A percentile compares a stretch with the other conserved stretches of the same genome.
phyloP scores from a whole-genome alignment of 2,113 vertebrate species.

The Eulacestoma nigropectus region DNA sequence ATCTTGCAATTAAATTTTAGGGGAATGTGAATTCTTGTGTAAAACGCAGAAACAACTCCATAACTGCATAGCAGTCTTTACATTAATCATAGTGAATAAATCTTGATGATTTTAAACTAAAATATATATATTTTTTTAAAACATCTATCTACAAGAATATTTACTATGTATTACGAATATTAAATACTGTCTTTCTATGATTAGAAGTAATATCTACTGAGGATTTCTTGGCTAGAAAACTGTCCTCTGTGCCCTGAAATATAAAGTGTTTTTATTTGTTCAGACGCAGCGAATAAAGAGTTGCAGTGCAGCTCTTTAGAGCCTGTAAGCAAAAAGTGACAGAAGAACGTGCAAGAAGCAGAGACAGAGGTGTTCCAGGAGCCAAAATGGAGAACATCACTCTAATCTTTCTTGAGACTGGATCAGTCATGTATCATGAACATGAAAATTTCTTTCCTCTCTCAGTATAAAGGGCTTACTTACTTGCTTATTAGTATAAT shows the following conservation, averaged over 20 bases:
- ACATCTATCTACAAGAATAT: background rate
- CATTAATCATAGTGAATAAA: background rate
- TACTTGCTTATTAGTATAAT: background rate
- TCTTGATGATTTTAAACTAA: background rate
- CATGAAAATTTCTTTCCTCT: background rate
- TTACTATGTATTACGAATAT: rapidly evolving
- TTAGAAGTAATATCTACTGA: background rate
- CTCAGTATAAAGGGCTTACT: background rate
- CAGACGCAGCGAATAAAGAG: background rate
- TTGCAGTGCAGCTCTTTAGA: background rate
- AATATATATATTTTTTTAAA: background rate
- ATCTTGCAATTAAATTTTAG: background rate
- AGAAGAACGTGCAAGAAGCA: background rate
- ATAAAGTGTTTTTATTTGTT: background rate
- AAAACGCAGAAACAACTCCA: background rate
- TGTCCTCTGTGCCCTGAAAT: background rate
- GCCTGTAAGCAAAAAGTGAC: background rate
- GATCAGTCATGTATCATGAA: background rate
- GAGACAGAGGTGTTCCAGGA: background rate
- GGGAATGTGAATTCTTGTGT: background rate
- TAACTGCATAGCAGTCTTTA: background rate
- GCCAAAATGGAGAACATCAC: background rate
- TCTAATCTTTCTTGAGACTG: background rate
- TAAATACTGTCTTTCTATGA: background rate
- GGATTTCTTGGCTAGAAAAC: background rate